Conservation (phyloP, 1,140 invertebrate genomes). For the Watersipora subatra region DNA sequence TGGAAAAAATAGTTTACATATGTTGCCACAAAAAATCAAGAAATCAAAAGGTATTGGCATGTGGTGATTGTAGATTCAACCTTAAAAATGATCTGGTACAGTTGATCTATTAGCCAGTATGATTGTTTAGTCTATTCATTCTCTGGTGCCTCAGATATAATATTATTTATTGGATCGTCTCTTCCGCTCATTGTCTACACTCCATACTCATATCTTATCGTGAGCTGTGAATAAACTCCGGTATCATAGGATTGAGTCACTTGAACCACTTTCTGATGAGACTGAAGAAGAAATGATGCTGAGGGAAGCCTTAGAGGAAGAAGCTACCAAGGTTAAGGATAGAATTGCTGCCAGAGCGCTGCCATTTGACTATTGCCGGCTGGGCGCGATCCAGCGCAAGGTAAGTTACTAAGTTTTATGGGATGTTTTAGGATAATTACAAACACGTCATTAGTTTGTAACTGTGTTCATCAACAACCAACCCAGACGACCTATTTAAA, state of each 20-base stretch:
- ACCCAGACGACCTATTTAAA: neutral
- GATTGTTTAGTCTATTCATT: no score
- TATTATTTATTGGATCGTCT: no score
- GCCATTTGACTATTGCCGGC: slow-evolving; percentile 31
- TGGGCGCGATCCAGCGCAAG: slow-evolving; percentile 36
- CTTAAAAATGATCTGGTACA: no score
- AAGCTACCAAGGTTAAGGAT: slow-evolving; percentile 26
- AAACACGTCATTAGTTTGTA: neutral
- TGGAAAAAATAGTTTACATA: no score
- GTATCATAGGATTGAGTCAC: neutral
- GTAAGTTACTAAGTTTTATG: slow-evolving; percentile 13
- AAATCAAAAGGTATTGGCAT: no score
- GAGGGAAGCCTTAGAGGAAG: slow-evolving; percentile 17
- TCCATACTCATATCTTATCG: no score
- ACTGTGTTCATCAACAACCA: neutral
- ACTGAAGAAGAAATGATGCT: neutral
- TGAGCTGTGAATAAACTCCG: no score
- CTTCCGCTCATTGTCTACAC: no score
- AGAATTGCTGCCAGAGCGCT: slow-evolving; percentile 21
- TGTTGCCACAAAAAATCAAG: no score
- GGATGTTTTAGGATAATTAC: neutral
- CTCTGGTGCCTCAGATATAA: no score
- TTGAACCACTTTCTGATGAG: neutral
- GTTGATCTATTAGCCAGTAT: no score
- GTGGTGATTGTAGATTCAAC: no score